Base-by-base conservation (phyloP, 2,888 invertebrate species). In the Napeogenes inachia region DNA sequence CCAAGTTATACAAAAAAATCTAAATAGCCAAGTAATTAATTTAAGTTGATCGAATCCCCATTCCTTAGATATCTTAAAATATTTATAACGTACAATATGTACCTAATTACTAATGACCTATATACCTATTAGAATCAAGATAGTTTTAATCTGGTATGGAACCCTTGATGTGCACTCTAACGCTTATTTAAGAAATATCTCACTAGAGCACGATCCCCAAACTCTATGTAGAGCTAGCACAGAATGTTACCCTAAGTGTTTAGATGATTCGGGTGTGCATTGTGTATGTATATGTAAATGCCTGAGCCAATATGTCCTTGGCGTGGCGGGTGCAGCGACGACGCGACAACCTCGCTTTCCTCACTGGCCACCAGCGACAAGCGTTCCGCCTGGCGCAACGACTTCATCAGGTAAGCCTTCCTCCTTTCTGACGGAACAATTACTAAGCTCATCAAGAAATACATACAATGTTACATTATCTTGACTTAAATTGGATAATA, bases 291-390 rank as follows among this genome's bases (percentile, higher is more conserved):
- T 81, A 76, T 85, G 80, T 78, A 79, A 78, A 81, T 71, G 76
- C 84, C 84, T 77, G 82, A 80, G 67, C 64, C 68, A 66, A 67
- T 72, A 71, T 72, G 63, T 71, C 72, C 66, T 65, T 66, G 66
- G 82, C 85, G 83, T 84, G 83, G 79, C 81, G 78, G 78, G 78
- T 81, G 73, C 89, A 89, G 89, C 75, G 89, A 89, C 74, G 89
- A 89, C 81, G 77, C 78, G 73, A 87, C 83, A 74, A 87, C 84
- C 85, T 86, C 86, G 81, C 82, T 83, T 79, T 82, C 88, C 30
- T 85, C 89, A 63, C 73, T 85, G 77, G 84, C 78, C 56, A 82
- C 75, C 80, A 84, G 84, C 73, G 76, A 80, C 71, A 80, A 76
- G 62, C 83, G 78, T 80, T 87, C 85, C 74, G 88, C 89, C 67